Evolutionary conservation across 2,113 vertebrate genomes (phyloP).

Genomic region (Peromyscus maniculatus): DNA sequence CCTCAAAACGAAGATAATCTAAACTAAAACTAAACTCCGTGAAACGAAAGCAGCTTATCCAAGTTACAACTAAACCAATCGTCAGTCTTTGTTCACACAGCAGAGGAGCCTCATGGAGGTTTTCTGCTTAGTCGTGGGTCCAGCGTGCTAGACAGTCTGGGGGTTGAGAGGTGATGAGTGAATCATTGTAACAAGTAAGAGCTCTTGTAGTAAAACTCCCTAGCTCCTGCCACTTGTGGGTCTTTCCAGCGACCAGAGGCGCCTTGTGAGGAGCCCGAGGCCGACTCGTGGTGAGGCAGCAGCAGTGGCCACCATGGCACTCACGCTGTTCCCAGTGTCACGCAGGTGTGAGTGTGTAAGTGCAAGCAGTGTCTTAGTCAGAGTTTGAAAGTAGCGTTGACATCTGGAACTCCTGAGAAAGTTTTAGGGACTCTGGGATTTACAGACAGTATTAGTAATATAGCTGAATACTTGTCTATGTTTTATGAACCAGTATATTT

Average conservation of each 20-base stretch:
- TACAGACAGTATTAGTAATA: not conserved
- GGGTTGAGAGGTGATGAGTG: not conserved
- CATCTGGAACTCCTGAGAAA: not conserved
- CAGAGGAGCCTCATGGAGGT: not conserved
- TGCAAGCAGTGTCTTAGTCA: not conserved
- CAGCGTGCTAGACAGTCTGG: not conserved
- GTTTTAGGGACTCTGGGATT: not conserved
- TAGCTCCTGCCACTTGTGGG: not conserved
- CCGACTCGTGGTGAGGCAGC: not conserved
- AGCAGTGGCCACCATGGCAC: not conserved
- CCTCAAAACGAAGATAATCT: not conserved
- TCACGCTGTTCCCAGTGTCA: not conserved
- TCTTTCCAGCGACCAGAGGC: not conserved
- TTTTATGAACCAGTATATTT: conserved; percentile 24
- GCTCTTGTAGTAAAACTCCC: not conserved
- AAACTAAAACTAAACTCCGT: not conserved
- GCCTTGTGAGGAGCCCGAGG: not conserved
- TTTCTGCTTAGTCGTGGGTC: not conserved
- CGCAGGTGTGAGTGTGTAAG: not conserved
- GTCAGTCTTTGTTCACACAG: not conserved
- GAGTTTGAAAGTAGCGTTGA: not conserved
- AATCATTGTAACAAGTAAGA: not conserved
- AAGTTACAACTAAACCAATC: not conserved
- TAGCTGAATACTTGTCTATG: conserved; percentile 42
- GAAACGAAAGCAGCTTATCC: not conserved